A percentile compares a stretch with the other conserved stretches of the same genome.
Evolutionary conservation across 2,888 invertebrate genomes (phyloP).

Genomic region (Tenodera sinensis): DNA sequence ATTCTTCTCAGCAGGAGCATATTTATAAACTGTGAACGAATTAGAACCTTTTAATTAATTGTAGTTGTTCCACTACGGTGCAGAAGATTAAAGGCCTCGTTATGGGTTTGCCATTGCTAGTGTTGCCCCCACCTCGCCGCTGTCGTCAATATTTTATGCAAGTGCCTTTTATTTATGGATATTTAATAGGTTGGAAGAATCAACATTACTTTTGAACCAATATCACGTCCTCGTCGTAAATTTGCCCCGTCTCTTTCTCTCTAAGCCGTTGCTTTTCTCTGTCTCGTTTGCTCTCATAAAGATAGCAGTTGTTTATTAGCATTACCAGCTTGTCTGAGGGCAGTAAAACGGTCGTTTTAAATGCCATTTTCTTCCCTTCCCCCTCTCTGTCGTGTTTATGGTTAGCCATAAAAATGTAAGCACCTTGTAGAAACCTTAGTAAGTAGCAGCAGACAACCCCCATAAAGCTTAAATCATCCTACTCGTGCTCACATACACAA

Average conservation of each 20-base stretch:
- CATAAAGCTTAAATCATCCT: constrained; percentile 26
- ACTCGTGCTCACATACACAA: constrained; percentile 6
- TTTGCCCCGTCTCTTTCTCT: background rate
- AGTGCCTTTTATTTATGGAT: constrained; percentile 10
- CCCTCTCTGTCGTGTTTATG: constrained; percentile 21
- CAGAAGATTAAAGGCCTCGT: background rate
- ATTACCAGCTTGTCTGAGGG: constrained; percentile 16
- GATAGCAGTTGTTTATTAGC: constrained; percentile 19
- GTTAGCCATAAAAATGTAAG: constrained; percentile 33
- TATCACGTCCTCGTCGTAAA: constrained; percentile 22
- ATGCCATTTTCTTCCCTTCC: constrained; percentile 21
- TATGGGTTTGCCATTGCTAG: background rate
- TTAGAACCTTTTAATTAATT: background rate
- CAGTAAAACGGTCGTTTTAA: constrained; percentile 27
- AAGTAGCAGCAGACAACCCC: constrained; percentile 37
- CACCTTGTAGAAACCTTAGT: constrained; percentile 46
- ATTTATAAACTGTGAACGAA: background rate
- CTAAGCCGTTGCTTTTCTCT: background rate
- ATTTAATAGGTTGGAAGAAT: constrained; percentile 14
- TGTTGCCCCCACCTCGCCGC: background rate
- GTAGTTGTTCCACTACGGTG: background rate
- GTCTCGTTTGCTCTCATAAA: background rate
- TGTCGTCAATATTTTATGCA: constrained; percentile 11
- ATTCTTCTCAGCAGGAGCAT: background rate
- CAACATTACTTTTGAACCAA: constrained; percentile 13